Conservation (phyloP, 2,797 vertebrate species). For the Cheirogaleus major region DNA sequence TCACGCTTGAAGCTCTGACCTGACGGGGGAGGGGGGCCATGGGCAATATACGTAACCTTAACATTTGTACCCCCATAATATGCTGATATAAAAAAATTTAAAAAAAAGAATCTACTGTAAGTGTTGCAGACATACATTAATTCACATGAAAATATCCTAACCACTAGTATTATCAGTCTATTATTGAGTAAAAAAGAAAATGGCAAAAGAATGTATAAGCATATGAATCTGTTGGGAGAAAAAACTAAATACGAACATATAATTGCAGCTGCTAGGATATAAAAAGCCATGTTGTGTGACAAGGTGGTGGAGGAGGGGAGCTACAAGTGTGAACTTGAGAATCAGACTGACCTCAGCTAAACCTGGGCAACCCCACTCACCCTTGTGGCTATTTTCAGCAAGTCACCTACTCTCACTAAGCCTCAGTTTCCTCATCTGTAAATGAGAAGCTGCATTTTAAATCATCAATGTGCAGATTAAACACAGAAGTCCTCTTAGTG, state of each 20-base stretch:
- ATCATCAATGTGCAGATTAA: background rate
- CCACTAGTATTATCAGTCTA: background rate
- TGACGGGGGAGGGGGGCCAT: too few relatives aligned
- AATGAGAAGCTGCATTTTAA: background rate
- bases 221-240: background rate
- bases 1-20: too few relatives aligned
- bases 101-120: background rate
- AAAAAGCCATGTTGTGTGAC: background rate
- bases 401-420: background rate
- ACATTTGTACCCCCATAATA: too few relatives aligned
- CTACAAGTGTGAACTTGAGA: background rate
- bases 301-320: background rate
- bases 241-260: background rate
- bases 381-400: background rate
- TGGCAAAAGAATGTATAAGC: background rate
- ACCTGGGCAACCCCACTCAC: background rate
- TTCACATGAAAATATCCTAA: background rate
- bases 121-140: background rate
- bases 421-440: background rate
- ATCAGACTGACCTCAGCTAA: background rate
- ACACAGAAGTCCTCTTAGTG: background rate
- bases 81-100: too few relatives aligned
- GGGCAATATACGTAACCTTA: too few relatives aligned
- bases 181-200: background rate
- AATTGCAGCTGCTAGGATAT: background rate